These are phyloP conservation scores for Pseudococcus viburni DNA, from an alignment of 2,888 invertebrate species.

Conservation along the genomic window DNA sequence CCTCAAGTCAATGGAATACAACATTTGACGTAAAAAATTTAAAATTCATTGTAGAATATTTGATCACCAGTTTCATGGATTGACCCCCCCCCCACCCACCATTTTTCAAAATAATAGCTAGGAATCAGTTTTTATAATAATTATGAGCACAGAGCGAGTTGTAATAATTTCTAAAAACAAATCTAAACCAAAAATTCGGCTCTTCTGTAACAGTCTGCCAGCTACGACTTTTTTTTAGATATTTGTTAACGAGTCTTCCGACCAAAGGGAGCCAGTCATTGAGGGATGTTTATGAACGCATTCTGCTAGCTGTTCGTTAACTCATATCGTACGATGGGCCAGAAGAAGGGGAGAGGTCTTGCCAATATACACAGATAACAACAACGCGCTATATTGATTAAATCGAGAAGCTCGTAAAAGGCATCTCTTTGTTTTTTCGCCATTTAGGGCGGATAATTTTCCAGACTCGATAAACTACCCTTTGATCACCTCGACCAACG, in stretches of 20 bases:
- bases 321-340: background rate
- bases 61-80: too few relatives aligned
- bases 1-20: too few relatives aligned
- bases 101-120: too few relatives aligned
- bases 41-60: too few relatives aligned
- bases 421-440: conserved; percentile 20
- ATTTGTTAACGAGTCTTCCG: conserved; percentile 27
- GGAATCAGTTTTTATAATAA: too few relatives aligned
- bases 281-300: conserved; percentile 31
- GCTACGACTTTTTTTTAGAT: background rate
- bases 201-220: too few relatives aligned
- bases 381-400: background rate
- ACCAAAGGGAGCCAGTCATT: conserved; percentile 17
- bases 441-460: conserved; percentile 6
- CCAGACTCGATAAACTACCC: background rate
- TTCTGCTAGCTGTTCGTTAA: background rate
- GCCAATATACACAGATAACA: background rate
- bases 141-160: too few relatives aligned
- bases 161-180: too few relatives aligned
- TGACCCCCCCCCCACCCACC: too few relatives aligned
- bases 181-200: too few relatives aligned
- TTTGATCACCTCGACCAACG: background rate
- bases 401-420: conserved; percentile 19
- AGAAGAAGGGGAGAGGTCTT: background rate
- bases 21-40: too few relatives aligned